Base-by-base conservation (phyloP, 2,888 invertebrate species). In the Podotricha telesiphe region DNA sequence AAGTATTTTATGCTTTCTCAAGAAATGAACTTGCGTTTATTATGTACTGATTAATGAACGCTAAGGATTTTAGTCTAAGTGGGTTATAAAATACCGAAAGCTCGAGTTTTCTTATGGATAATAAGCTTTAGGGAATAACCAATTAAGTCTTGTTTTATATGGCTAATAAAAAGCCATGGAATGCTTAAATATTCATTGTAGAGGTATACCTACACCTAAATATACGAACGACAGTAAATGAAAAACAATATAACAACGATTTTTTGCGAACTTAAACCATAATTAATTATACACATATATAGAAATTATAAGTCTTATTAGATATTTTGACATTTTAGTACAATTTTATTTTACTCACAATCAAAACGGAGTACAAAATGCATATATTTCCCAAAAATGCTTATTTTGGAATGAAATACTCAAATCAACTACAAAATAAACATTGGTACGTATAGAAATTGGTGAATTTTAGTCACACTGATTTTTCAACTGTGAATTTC, bases 1-100 rank as follows among this genome's bases (percentile, higher is more conserved):
- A 56, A 53, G 50, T 61, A 67, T 71, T 63, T 68, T 37, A 65
- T 53, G 45, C 47, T 40, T 56, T 63, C 50, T 58, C 34, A 20
- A 40, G 42, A 64, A 51, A 5, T 50, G 2, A 28, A 28, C 28
- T 17, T 40, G 40, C 48, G 58, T 22, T 50, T 66, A 66, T 58
- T 58, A 50, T 66, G 42, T 22, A 6, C 34, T 17, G 66, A 50
- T 40, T 22, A 58, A 50, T 50, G 17, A 50, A 40, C 17, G 48
- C 48, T 42, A 40, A 40, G 28, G 17, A n/a, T n/a, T 5, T 8
- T 28, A 48, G 22, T 17, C 50, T 42, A 37, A 48, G 37, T n/a
- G 4, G 53, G 10, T 17, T 53, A 58, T 58, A 40, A 65, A 20
- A 6, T 62, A 62, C 19, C 13, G 0, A 7, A 59, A 42, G 10